phyloP scores from a whole-genome alignment of 2,888 invertebrate species.

The Acanthosepion lycidas region DNA sequence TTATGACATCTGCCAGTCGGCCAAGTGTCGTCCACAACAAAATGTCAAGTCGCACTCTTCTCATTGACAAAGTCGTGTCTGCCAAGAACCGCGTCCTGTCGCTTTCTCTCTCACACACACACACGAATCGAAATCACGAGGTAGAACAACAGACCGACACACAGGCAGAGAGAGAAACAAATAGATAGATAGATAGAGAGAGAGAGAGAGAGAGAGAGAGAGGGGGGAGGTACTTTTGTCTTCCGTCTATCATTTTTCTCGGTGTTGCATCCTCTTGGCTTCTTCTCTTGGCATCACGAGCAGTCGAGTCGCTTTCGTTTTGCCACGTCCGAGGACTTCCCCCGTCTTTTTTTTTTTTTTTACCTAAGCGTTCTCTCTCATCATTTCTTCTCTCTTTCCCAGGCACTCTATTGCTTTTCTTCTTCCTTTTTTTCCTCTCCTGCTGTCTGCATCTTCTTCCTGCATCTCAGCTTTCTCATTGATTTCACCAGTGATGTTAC shows the following conservation, averaged over 20 bases:
- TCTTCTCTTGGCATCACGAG: neutral
- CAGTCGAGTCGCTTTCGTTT: neutral
- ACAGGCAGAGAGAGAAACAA: neutral
- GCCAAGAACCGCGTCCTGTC: neutral
- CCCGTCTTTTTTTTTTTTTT: no score
- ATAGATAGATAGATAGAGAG: no score
- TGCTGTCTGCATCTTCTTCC: neutral
- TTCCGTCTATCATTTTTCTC: neutral
- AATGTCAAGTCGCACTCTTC: neutral
- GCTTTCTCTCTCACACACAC: neutral
- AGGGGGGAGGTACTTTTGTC: neutral
- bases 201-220: no score
- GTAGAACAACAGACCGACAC: neutral
- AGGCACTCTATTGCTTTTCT: neutral
- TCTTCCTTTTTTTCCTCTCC: neutral
- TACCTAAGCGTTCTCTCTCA: no score
- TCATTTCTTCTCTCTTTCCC: neutral
- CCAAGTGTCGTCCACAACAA: slow-evolving; percentile 33
- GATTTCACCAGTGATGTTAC: no score
- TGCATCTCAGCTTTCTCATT: neutral
- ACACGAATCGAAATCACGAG: neutral
- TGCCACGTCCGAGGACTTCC: neutral
- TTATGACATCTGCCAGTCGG: slow-evolving; percentile 20
- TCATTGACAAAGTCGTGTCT: slow-evolving; percentile 1
- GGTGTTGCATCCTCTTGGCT: neutral